Evolutionary conservation across 2,113 vertebrate species (phyloP).

Genomic region (Pseudopodoces humilis): DNA sequence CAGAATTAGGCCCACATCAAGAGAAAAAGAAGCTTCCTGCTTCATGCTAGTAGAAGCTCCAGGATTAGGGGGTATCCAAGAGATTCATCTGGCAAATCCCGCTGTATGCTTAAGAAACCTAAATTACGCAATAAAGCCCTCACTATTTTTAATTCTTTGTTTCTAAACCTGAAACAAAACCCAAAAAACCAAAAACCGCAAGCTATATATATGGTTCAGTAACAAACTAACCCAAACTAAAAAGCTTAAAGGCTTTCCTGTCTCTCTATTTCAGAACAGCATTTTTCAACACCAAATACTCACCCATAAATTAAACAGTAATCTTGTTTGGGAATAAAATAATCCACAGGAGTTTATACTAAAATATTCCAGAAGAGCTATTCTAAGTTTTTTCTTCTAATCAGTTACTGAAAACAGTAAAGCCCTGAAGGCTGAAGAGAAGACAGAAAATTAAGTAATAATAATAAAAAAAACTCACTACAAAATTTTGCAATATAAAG

Average conservation of each 20-base stretch:
- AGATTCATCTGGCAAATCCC: background rate
- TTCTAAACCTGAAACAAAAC: background rate
- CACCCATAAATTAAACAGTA: background rate
- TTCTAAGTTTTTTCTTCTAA: background rate
- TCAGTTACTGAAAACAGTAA: background rate
- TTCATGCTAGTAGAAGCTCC: background rate
- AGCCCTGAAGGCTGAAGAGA: slow-evolving; percentile 51
- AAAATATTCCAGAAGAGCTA: slow-evolving; percentile 1
- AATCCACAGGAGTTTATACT: background rate
- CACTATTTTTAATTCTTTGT: background rate
- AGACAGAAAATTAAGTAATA: slow-evolving; percentile 22
- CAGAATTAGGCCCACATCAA: background rate
- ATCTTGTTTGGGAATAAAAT: slow-evolving; percentile 13
- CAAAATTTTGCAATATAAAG: slow-evolving; percentile 39
- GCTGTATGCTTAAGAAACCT: background rate
- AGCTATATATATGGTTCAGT: background rate
- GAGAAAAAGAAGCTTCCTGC: background rate
- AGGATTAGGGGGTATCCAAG: background rate
- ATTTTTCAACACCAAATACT: background rate
- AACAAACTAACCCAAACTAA: background rate
- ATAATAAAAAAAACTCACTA: background rate
- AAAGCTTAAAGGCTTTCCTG: background rate
- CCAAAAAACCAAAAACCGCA: background rate
- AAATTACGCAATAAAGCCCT: background rate
- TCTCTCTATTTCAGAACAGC: background rate